These are phyloP conservation scores for Glyphotaelius pellucidus DNA, from an alignment of 2,888 invertebrate species.

Conservation along the genomic window DNA sequence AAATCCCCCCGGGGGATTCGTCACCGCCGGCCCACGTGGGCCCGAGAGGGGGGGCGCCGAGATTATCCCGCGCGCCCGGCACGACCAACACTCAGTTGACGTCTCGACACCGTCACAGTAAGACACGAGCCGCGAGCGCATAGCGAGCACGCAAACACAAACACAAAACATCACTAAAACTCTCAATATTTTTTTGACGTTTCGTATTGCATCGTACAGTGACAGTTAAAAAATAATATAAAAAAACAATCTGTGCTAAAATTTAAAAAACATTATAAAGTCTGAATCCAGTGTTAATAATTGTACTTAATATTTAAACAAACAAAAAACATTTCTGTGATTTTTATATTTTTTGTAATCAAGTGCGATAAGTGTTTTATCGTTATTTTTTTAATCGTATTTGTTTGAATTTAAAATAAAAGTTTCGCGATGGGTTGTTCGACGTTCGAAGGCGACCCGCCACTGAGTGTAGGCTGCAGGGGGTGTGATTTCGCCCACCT, in stretches of 20 bases:
- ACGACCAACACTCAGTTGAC: slow-evolving; percentile 53
- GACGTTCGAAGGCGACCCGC: slow-evolving; percentile 49
- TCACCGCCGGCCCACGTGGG: slow-evolving; percentile 52
- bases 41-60: slow-evolving; percentile 28
- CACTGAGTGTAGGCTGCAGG: slow-evolving; percentile 32
- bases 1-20: slow-evolving; percentile 54
- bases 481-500: slow-evolving; percentile 52
- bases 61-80: slow-evolving; percentile 47
- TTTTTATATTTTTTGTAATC: background rate
- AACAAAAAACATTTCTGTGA: slow-evolving; percentile 7
- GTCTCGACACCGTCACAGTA: slow-evolving; percentile 51
- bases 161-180: background rate
- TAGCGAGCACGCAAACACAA: slow-evolving; percentile 2
- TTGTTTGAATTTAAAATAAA: background rate
- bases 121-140: slow-evolving; percentile 13
- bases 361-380: slow-evolving; percentile 9
- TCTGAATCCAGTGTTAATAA: slow-evolving; percentile 11
- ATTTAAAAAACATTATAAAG: background rate
- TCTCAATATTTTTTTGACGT: slow-evolving; percentile 13
- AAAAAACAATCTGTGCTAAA: slow-evolving; percentile 2
- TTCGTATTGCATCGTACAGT: slow-evolving; percentile 27
- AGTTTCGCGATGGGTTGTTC: slow-evolving; percentile 35
- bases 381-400: background rate
- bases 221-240: slow-evolving; percentile 36
- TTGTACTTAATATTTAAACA: background rate